A percentile compares a stretch with the other conserved stretches of the same genome.
Conservation (phyloP, 2,797 vertebrate genomes). For the Peromyscus aztecus region DNA sequence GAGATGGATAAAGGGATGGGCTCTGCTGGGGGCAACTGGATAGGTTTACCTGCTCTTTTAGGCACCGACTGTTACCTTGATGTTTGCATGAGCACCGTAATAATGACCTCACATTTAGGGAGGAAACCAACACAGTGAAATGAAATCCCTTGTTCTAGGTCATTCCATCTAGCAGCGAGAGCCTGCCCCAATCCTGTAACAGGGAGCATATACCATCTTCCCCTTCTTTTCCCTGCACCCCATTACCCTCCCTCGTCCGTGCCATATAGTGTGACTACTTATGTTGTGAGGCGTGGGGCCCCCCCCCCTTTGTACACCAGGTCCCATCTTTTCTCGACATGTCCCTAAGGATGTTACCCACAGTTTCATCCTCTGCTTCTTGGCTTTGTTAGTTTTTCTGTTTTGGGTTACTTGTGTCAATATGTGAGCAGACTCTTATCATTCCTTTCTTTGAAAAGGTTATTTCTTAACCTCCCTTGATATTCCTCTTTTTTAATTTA, state of each 20-base stretch:
- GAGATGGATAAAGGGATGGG: background rate
- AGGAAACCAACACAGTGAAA: background rate
- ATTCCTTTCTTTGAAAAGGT: background rate
- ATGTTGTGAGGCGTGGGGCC: background rate
- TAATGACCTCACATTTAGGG: fast-evolving
- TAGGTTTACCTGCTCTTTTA: background rate
- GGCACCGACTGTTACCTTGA: too few species aligned
- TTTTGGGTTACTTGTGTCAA: background rate
- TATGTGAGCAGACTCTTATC: fast-evolving
- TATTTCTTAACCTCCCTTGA: background rate
- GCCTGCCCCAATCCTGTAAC: too few species aligned
- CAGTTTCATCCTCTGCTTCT: background rate
- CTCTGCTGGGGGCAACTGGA: background rate
- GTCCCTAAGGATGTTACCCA: background rate
- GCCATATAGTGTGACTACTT: background rate
- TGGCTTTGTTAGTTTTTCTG: background rate
- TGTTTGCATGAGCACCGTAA: fast-evolving
- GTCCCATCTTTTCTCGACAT: background rate
- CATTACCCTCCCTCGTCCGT: fast-evolving
- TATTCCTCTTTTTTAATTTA: background rate
- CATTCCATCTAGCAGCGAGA: background rate
- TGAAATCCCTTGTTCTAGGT: background rate
- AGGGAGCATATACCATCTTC: background rate
- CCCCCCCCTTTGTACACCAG: background rate
- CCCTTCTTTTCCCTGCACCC: too few species aligned